Base-by-base conservation (phyloP, 2,888 invertebrate genomes). In the Leistus spinibarbis region DNA sequence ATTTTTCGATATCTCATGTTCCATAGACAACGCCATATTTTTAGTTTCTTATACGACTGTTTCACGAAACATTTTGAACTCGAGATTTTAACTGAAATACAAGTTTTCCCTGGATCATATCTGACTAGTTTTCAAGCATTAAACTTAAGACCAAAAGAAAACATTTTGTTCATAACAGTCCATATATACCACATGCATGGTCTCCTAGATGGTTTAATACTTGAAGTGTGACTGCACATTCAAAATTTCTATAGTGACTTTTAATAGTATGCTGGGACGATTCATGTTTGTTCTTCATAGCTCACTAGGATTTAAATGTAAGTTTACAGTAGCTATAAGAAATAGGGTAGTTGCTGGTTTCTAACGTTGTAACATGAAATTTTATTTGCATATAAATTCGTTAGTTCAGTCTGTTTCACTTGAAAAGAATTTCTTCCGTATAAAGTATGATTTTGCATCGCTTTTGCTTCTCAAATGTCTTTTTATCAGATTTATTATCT, bases 351-450 rank as follows among this genome's bases (percentile, higher is more conserved):
- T 65, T 64, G 24, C 65, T 72, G 66, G 56, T 64, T 64, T 65
- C 54, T 72, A 72, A 72, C 57, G 62, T 66, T 66, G 65, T 73
- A 66, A 57, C 23, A 64, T 64, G 23, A 64, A 64, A 27, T 64
- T 60, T 60, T 64, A 73, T 73, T 73, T 67, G 64, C 67, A 62
- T 67, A 73, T 73, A 73, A 73, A 73, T 73, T 73, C 67, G 73
- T 73, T 73, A 67, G 65, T 67, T 54, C 67, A 57, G 67, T 67
- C 65, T 67, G 67, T 67, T 73, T 57, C 67, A 73, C 62, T 67
- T 56, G 67, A 62, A 70, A 66, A 72, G 72, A 66, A 72, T 72
- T 66, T 66, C 54, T 24, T 40, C 5, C 40, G 4, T 40, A 40
- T 40, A 40, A 40, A 40, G 40, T 10, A 40, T 40, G 40, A 40